phyloP scores from a whole-genome alignment of 2,797 vertebrate species.

The Eurystomus glaucurus region DNA sequence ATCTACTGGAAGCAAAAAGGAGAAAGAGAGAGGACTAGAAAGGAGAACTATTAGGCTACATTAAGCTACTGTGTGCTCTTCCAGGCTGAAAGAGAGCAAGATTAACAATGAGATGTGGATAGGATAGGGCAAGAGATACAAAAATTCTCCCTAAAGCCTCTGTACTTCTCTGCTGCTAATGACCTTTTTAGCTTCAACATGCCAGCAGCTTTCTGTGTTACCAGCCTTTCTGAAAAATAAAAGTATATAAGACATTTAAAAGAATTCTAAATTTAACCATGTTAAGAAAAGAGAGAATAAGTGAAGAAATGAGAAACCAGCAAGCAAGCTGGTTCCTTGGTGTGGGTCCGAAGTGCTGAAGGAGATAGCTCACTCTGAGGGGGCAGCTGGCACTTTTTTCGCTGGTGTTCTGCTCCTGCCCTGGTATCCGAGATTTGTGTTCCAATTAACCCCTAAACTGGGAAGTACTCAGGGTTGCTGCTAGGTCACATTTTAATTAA shows the following conservation, averaged over 20 bases:
- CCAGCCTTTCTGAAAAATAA: background rate
- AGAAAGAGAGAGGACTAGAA: constrained; percentile 13
- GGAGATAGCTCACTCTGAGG: background rate
- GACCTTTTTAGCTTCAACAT: background rate
- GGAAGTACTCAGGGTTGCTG: background rate
- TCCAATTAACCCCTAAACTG: constrained; percentile 3
- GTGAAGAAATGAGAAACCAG: constrained; percentile 15
- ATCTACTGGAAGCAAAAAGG: constrained; percentile 42
- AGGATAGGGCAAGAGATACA: background rate
- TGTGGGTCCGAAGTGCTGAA: background rate
- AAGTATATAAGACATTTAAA: constrained; percentile 8
- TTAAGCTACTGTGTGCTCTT: background rate
- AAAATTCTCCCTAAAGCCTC: constrained; percentile 45
- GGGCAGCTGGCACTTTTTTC: background rate
- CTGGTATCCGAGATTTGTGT: constrained; percentile 2
- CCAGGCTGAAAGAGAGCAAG: background rate
- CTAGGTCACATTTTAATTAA: constrained; percentile 43
- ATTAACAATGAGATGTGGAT: background rate
- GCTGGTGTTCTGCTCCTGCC: background rate
- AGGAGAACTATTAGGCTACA: background rate
- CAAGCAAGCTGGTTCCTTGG: background rate
- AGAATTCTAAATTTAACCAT: background rate
- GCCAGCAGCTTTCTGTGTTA: background rate
- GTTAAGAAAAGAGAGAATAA: background rate
- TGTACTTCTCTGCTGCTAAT: constrained; percentile 15